Percentiles rank a stretch among this genome's conserved stretches.
phyloP scores from a whole-genome alignment of 1,140 invertebrate genomes.

The Phthorimaea operculella region DNA sequence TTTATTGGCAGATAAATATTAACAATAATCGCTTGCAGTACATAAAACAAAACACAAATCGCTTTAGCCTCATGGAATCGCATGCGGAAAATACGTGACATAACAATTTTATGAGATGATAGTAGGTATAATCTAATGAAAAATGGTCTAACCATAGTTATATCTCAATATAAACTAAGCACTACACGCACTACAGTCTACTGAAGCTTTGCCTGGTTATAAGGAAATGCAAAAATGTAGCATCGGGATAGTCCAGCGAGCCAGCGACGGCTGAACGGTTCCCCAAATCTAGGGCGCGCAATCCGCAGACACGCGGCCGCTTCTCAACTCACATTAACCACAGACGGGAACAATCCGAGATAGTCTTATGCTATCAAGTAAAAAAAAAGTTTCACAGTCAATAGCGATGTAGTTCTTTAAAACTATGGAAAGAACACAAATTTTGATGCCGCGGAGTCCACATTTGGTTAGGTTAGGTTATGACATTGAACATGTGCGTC shows the following conservation, averaged over 20 bases:
- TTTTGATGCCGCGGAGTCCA: constrained; percentile 39
- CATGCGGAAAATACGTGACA: constrained; percentile 29
- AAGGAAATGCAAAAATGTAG: constrained; percentile 48
- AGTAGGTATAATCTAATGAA: constrained; percentile 18
- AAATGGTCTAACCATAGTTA: neutral
- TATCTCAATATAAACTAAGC: constrained; percentile 10
- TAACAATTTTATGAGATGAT: constrained; percentile 21
- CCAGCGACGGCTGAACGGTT: constrained; percentile 17
- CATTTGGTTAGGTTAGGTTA: constrained; percentile 42
- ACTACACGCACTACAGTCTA: constrained; percentile 24
- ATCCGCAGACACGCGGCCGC: constrained; percentile 40
- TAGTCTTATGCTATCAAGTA: constrained; percentile 36
- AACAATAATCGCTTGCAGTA: neutral
- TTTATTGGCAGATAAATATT: neutral
- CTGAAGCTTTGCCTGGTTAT: constrained; percentile 40
- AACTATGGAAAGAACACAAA: constrained; percentile 31
- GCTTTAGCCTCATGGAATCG: constrained; percentile 25
- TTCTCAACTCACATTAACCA: constrained; percentile 59
- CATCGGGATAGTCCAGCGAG: constrained; percentile 42
- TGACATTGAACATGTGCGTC: constrained; percentile 32
- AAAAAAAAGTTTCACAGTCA: constrained; percentile 38
- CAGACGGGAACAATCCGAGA: constrained; percentile 51
- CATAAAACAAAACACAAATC: constrained; percentile 15
- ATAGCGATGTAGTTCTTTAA: constrained; percentile 34
- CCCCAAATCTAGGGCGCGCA: constrained; percentile 60